Evolutionary conservation across 1,140 invertebrate genomes (phyloP).

Genomic region (Olivierus martensii): DNA sequence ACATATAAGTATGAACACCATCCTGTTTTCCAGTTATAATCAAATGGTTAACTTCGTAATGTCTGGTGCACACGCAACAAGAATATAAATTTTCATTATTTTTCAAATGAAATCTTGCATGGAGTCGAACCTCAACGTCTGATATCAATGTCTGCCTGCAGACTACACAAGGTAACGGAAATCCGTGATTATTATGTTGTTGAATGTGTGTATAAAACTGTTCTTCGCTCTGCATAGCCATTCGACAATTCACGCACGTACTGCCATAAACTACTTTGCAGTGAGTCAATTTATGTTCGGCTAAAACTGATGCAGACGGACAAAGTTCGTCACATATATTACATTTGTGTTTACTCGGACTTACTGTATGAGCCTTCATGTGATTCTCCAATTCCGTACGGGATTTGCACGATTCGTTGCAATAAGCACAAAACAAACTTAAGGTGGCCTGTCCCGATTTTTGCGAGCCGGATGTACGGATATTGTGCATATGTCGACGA

Average conservation of each 20-base stretch:
- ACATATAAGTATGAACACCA: conserved; percentile 34
- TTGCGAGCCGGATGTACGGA: conserved; percentile 16
- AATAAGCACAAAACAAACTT: conserved; percentile 83
- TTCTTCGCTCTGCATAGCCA: conserved; percentile 9
- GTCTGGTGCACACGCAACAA: conserved; percentile 41
- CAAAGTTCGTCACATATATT: conserved; percentile 91
- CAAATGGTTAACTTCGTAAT: conserved; percentile 30
- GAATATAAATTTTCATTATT: conserved; percentile 34
- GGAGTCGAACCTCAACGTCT: conserved; percentile 74
- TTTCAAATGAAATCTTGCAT: conserved; percentile 58
- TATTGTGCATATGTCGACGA: conserved; percentile 24
- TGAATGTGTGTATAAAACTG: conserved; percentile 37
- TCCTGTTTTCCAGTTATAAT: conserved; percentile 22
- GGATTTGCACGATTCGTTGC: conserved; percentile 75
- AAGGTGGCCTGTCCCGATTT: conserved; percentile 57
- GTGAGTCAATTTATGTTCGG: conserved; percentile 85
- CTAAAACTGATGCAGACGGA: conserved; percentile 60
- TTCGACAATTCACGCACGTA: conserved; percentile 10
- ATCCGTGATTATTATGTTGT: conserved; percentile 41
- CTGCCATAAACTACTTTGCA: conserved; percentile 41
- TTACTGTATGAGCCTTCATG: conserved; percentile 60
- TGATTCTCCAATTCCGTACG: conserved; percentile 75
- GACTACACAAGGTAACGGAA: conserved; percentile 64
- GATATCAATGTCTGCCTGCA: conserved; percentile 78
- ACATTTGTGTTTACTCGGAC: conserved; percentile 66